These are phyloP conservation scores for Brevimyrus niger DNA, from an alignment of 2,113 vertebrate species.

Conservation along the genomic window DNA sequence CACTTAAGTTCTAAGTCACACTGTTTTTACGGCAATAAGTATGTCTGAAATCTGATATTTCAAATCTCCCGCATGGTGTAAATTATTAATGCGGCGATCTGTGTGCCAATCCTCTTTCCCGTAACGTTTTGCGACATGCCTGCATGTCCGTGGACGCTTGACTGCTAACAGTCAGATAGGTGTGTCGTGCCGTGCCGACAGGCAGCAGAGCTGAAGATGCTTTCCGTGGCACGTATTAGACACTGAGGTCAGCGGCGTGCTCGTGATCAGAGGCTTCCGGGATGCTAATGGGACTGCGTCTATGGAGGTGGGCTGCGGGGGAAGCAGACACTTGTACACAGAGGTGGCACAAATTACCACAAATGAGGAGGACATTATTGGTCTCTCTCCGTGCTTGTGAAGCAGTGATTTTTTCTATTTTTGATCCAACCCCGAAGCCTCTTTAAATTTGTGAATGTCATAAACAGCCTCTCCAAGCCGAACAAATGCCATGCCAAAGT, in stretches of 20 bases:
- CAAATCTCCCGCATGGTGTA: not conserved
- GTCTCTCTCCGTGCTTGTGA: not conserved
- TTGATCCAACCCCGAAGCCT: not conserved
- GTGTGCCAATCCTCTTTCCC: not conserved
- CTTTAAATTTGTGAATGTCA: not conserved
- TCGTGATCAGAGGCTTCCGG: not conserved
- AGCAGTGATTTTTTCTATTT: not conserved
- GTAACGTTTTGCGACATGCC: not conserved
- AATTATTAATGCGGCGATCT: not conserved
- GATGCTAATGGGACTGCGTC: not conserved
- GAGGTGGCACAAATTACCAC: conserved; percentile 2
- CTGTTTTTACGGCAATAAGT: not conserved
- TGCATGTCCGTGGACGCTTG: not conserved
- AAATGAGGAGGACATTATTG: not conserved
- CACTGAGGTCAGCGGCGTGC: not conserved
- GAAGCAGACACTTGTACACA: not conserved
- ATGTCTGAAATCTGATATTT: not conserved
- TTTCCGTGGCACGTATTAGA: not conserved
- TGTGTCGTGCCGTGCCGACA: not conserved
- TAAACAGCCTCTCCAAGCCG: not conserved
- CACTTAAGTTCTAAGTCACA: not conserved
- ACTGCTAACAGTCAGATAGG: not conserved
- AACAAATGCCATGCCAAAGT: not conserved
- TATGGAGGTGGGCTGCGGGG: not conserved
- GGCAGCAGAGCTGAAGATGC: not conserved